These are phyloP conservation scores for Taphrorychus bicolor DNA, from an alignment of 2,888 invertebrate species.

Conservation along the genomic window DNA sequence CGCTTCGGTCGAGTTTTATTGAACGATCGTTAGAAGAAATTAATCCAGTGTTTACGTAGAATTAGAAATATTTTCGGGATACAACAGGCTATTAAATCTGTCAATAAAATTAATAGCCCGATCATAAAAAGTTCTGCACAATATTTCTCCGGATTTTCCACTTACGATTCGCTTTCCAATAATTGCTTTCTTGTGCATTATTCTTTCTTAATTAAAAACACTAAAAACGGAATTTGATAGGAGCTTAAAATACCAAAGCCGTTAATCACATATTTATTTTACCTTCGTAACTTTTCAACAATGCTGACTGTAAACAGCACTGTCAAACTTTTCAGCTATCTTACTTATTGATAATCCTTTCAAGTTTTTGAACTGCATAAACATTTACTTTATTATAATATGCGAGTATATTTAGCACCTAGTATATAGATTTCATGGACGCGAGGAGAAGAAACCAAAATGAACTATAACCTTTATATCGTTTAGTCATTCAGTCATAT, in stretches of 20 bases:
- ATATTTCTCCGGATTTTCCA: conserved; percentile 23
- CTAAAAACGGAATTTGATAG: background rate
- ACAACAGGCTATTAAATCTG: conserved; percentile 32
- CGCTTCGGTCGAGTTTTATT: conserved; percentile 18
- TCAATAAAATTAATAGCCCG: conserved; percentile 31
- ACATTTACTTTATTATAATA: conserved; percentile 28
- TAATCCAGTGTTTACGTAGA: conserved; percentile 30
- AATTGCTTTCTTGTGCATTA: background rate
- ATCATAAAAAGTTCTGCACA: conserved; percentile 25
- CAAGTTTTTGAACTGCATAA: conserved; percentile 26
- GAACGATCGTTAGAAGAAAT: conserved; percentile 21
- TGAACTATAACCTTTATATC: no score
- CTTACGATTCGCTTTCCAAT: background rate
- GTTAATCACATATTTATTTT: conserved; percentile 28
- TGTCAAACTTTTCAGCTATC: conserved; percentile 20
- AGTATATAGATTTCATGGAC: no score
- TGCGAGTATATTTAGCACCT: no score
- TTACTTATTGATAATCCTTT: conserved; percentile 27
- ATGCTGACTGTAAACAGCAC: conserved; percentile 17
- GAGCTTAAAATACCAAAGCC: conserved; percentile 7
- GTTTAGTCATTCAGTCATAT: no score
- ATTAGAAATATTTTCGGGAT: conserved; percentile 29
- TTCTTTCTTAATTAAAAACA: background rate
- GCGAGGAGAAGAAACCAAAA: no score
- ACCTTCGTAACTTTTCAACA: conserved; percentile 19